Percentiles rank a stretch among this genome's conserved stretches.
phyloP scores from a whole-genome alignment of 2,113 vertebrate genomes.

The Spilogale gracilis region DNA sequence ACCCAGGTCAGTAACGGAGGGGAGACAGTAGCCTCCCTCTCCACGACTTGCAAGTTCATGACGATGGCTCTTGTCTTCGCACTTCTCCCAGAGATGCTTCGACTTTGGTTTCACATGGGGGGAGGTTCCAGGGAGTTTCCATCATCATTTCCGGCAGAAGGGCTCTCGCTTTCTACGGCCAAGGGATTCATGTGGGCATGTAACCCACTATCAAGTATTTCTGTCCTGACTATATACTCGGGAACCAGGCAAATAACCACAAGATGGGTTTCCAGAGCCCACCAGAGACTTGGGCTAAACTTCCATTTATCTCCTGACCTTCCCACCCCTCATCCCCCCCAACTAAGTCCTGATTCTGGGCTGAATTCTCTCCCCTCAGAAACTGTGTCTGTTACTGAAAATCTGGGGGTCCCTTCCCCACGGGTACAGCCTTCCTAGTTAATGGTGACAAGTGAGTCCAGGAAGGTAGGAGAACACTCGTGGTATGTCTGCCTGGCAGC shows the following conservation, averaged over 20 bases:
- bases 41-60: not conserved
- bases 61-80: not conserved
- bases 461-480: too few species aligned
- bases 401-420: not conserved
- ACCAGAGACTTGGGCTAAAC: not conserved
- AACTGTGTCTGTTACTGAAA: not conserved
- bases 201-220: not conserved
- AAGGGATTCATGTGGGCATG: not conserved
- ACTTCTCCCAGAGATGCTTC: fast-evolving
- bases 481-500: fast-evolving
- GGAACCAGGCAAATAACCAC: not conserved
- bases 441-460: not conserved
- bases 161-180: not conserved
- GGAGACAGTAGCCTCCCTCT: too few species aligned
- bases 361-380: not conserved
- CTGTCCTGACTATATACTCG: not conserved
- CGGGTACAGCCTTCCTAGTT: too few species aligned
- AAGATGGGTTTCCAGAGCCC: not conserved
- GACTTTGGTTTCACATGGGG: too few species aligned
- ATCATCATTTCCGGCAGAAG: not conserved
- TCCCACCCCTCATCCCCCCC: not conserved
- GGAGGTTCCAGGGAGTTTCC: not conserved
- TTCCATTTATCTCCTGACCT: not conserved
- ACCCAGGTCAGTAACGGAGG: not conserved
- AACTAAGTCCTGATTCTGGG: not conserved